A percentile compares a stretch with the other conserved stretches of the same genome.
Conservation (phyloP, 1,140 invertebrate genomes). For the Andrena cerasifolii region DNA sequence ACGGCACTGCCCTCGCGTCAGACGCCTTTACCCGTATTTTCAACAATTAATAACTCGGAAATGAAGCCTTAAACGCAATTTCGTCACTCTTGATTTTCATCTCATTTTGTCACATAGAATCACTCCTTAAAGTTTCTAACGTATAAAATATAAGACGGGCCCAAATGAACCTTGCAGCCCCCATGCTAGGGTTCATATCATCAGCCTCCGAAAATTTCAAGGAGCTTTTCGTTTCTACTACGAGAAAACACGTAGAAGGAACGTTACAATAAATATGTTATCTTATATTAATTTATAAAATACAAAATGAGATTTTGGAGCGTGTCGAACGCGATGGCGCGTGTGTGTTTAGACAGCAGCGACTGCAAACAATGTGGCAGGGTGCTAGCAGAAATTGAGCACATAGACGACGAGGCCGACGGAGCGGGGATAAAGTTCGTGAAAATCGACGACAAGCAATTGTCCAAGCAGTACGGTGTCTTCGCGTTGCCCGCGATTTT, state of each 20-base stretch:
- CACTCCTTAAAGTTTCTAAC: too few species aligned
- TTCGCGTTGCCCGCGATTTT: conserved; percentile 94
- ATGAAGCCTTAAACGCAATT: too few species aligned
- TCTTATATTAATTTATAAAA: neutral
- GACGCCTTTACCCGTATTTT: too few species aligned
- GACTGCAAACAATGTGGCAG: conserved; percentile 96
- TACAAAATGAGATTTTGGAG: conserved; percentile 34
- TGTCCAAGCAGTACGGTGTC: conserved; percentile 93
- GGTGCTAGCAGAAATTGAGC: conserved; percentile 94
- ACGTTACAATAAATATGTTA: neutral
- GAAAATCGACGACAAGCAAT: conserved; percentile 93
- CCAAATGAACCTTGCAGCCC: too few species aligned
- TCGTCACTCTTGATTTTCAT: too few species aligned
- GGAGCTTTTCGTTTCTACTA: neutral
- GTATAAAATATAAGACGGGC: too few species aligned
- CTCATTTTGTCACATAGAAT: too few species aligned
- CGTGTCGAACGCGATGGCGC: conserved; percentile 44
- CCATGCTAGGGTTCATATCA: too few species aligned
- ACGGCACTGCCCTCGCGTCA: too few species aligned
- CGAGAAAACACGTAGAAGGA: neutral
- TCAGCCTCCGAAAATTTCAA: too few species aligned
- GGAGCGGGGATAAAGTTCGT: conserved; percentile 96
- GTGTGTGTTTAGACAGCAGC: conserved; percentile 90
- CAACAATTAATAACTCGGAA: too few species aligned
- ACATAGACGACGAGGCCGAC: conserved; percentile 96